A percentile compares a stretch with the other conserved stretches of the same genome.
Evolutionary conservation across 2,888 invertebrate species (phyloP).

Genomic region (Cephus pygmeus): DNA sequence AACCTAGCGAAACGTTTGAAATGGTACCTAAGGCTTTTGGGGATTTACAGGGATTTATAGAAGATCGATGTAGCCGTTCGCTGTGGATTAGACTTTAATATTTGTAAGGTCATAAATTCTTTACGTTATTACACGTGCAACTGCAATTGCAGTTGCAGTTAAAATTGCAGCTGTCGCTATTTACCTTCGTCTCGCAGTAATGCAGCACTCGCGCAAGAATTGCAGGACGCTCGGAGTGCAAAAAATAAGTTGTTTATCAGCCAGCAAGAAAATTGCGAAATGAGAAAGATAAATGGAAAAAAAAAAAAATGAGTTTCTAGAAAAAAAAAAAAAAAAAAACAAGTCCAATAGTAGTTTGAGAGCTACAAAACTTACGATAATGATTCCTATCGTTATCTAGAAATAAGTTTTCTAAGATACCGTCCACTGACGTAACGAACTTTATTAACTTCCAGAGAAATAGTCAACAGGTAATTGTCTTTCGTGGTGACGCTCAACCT

Average conservation of each 20-base stretch:
- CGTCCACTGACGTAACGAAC: not conserved
- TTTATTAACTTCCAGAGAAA: not conserved
- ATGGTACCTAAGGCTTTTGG: not conserved
- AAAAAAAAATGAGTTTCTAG: not conserved
- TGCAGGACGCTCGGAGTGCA: not conserved
- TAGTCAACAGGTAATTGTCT: not conserved
- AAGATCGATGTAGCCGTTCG: not conserved
- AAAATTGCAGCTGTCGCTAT: not conserved
- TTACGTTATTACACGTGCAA: not conserved
- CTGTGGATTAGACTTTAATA: not conserved
- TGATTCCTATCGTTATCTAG: not conserved
- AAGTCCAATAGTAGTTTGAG: not conserved
- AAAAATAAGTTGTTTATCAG: not conserved
- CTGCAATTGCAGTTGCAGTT: not conserved
- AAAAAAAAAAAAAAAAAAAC: too few species aligned
- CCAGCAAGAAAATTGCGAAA: not conserved
- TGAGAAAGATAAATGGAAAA: not conserved
- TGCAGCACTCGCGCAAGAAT: not conserved
- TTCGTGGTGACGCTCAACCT: not conserved
- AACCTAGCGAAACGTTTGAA: not conserved
- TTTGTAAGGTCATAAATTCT: not conserved
- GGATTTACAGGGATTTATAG: not conserved
- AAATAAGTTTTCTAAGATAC: not conserved
- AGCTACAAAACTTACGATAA: not conserved
- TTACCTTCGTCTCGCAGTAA: not conserved